phyloP scores from a whole-genome alignment of 1,140 invertebrate species.

The Macrotrachela quadricornifera region DNA sequence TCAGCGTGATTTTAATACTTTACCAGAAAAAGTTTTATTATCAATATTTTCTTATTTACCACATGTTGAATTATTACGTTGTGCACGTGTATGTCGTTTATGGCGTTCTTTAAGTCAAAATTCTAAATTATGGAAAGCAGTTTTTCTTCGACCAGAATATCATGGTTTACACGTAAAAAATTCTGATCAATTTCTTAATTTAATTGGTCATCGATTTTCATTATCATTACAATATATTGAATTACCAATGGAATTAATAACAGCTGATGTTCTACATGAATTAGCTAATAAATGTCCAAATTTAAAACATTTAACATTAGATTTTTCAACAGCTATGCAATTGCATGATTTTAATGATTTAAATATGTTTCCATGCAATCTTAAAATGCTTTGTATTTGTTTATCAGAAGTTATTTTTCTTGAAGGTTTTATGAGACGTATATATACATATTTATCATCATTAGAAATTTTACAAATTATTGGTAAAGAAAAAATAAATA shows the following conservation, averaged over 20 bases:
- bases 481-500: slow-evolving; percentile 36
- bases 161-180: slow-evolving; percentile 26
- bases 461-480: slow-evolving; percentile 92
- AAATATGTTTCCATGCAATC: slow-evolving; percentile 89
- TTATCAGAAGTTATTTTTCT: slow-evolving; percentile 97
- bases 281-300: slow-evolving; percentile 88
- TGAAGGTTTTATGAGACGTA: slow-evolving; percentile 99
- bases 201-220: slow-evolving; percentile 40
- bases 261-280: slow-evolving; percentile 87
- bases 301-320: slow-evolving; percentile 83
- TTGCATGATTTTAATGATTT: slow-evolving; percentile 93
- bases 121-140: slow-evolving; percentile 71
- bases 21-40: slow-evolving; percentile 84
- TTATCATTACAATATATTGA: slow-evolving; percentile 49
- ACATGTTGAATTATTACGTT: slow-evolving; percentile 67
- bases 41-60: slow-evolving; percentile 81
- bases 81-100: slow-evolving; percentile 65
- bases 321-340: slow-evolving; percentile 85
- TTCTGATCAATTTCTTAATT: slow-evolving; percentile 20
- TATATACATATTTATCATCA: slow-evolving; percentile 97
- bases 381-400: slow-evolving; percentile 85
- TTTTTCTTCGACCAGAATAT: slow-evolving; percentile 85
- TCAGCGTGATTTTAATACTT: slow-evolving; percentile 10
- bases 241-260: slow-evolving; percentile 87
- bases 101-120: slow-evolving; percentile 85